Evolutionary conservation across 2,888 invertebrate genomes (phyloP).

Genomic region (Nemurella pictetii): DNA sequence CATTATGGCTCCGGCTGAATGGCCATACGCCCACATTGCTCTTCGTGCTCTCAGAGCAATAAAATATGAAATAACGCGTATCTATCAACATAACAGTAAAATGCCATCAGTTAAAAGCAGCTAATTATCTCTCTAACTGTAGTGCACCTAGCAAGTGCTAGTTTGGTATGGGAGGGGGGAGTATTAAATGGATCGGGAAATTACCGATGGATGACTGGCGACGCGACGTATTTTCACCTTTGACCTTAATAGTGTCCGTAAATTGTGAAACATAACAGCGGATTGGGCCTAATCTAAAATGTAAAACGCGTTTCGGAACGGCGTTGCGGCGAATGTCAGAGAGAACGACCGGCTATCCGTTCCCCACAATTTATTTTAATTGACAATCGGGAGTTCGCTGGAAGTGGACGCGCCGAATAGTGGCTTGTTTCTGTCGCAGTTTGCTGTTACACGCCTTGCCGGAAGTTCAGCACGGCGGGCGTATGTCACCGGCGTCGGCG

Average conservation of each 20-base stretch:
- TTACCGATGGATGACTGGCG: constrained; percentile 4
- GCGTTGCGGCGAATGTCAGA: background rate
- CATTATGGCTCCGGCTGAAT: no score
- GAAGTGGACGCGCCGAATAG: no score
- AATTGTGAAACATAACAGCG: background rate
- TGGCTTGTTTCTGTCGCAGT: no score
- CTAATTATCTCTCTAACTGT: constrained; percentile 27
- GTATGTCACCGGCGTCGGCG: background rate
- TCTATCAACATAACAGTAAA: constrained; percentile 28
- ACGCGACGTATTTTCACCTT: background rate
- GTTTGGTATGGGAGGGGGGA: background rate
- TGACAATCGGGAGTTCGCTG: no score
- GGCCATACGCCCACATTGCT: background rate
- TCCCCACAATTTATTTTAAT: background rate
- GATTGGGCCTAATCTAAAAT: background rate
- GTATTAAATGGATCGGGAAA: constrained; percentile 16
- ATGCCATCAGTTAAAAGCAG: background rate
- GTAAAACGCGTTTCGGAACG: background rate
- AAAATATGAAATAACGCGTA: background rate
- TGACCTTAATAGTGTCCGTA: constrained; percentile 9
- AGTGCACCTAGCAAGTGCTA: no score
- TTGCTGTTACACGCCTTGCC: no score
- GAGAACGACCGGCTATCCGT: background rate
- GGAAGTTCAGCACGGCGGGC: background rate
- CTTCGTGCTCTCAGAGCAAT: constrained; percentile 9